Evolutionary conservation across 2,113 vertebrate genomes (phyloP), one percentile per base, ranked within the genome.

Genomic region (Globicephala melas): DNA sequence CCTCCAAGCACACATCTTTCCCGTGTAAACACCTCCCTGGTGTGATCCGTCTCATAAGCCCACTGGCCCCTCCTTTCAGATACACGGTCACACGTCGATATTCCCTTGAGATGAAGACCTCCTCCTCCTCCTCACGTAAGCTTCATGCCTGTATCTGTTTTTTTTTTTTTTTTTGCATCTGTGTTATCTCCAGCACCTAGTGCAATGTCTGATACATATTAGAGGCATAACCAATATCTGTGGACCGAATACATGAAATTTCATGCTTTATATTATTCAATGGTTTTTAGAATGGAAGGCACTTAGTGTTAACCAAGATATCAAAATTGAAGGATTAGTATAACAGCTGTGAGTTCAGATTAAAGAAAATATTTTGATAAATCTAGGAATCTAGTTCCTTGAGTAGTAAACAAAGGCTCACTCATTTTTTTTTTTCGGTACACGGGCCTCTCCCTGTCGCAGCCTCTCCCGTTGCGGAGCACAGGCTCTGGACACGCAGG

Each of bases 351-450:
- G 67, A 31, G 71, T 82, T 81, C 21, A 82, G 53, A 83, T 80
- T 60, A 68, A 85, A 38, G 28, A 89, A 36, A 80, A 44, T 33
- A 58, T 63, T 86, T 77, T 71, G 18, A 70, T 94, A 82, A 76
- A 92, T 53, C 36, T 93, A 23, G 31, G 10, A 23, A 76, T 63
- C 60, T 55, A 68, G 2, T 70, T 92, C 87, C 6, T 87, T 62
- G 55, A 13, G 21, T 6, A 88, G 21, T 21, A 84, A 88, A 58
- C 47, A 70, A 62, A 92, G 55, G 9, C 33, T 93, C 68, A 74
- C 21, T 36, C 21, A 65, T 31, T 17, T 9, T 47, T 47, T 47
- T 50, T 50, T 14, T 50, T 50, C 12, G 3, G 12, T 50, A 50
- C 47, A 13, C 3, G 3, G 47, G 12, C 47, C 47, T 50, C 47